A percentile compares a stretch with the other conserved stretches of the same genome.
phyloP scores from a whole-genome alignment of 2,113 vertebrate species.

The Cyanoramphus novaezelandiae region DNA sequence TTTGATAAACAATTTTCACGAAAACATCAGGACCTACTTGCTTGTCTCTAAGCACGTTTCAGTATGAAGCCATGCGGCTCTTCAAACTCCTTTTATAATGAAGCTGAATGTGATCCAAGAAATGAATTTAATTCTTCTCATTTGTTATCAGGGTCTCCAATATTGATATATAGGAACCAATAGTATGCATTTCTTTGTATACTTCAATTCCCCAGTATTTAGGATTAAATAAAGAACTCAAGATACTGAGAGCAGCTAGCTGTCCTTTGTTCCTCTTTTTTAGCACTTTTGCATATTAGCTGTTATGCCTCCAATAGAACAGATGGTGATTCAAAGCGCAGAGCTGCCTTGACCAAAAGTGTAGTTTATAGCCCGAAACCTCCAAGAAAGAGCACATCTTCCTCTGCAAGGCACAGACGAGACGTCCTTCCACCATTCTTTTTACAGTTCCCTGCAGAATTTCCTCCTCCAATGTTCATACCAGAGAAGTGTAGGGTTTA shows the following conservation, averaged over 20 bases:
- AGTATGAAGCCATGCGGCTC: background rate
- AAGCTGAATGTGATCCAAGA: background rate
- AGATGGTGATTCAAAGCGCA: background rate
- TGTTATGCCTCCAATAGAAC: background rate
- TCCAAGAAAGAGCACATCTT: background rate
- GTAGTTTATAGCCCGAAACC: background rate
- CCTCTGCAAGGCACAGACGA: background rate
- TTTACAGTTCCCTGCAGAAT: background rate
- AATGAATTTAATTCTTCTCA: background rate
- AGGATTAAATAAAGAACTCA: background rate
- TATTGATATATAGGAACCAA: accelerated
- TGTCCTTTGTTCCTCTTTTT: background rate
- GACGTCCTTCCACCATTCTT: background rate
- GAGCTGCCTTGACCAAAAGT: background rate
- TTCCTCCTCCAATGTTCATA: background rate
- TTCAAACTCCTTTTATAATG: background rate
- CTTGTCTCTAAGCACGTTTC: background rate
- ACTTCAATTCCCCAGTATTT: background rate
- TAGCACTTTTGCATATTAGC: background rate
- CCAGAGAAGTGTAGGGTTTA: background rate
- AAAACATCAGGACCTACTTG: background rate
- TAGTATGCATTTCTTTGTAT: background rate
- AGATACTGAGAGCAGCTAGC: background rate
- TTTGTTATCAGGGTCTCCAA: background rate
- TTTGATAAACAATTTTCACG: background rate